A percentile compares a stretch with the other conserved stretches of the same genome.
These are phyloP conservation scores for Cordilura impudica DNA, from an alignment of 2,888 invertebrate species.

Conservation along the genomic window DNA sequence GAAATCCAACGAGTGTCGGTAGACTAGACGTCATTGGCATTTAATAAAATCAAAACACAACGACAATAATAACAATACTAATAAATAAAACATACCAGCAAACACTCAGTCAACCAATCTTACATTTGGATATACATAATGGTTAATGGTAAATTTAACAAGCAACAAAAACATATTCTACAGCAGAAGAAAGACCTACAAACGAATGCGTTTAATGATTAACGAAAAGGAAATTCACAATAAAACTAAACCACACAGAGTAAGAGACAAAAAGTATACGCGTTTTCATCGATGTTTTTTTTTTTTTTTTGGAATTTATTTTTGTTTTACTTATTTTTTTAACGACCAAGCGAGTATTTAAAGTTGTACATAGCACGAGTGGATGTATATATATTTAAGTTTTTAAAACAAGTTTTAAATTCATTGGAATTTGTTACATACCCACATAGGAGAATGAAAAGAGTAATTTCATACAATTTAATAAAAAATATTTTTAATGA, in stretches of 20 bases:
- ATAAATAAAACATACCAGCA: constrained; percentile 1
- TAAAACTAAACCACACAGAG: constrained; percentile 42
- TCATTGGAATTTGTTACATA: constrained; percentile 55
- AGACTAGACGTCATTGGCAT: constrained; percentile 5
- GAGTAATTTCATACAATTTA: constrained; percentile 6
- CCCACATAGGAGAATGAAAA: constrained; percentile 16
- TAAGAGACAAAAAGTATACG: constrained; percentile 30
- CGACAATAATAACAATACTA: not conserved
- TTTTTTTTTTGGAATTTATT: constrained; percentile 20
- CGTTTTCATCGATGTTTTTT: constrained; percentile 37
- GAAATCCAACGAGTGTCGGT: not conserved
- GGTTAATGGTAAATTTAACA: constrained; percentile 62
- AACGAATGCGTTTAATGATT: constrained; percentile 51
- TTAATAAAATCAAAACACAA: constrained; percentile 25
- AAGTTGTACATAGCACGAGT: constrained; percentile 26
- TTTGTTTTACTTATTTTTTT: constrained; percentile 23
- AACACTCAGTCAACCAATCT: constrained; percentile 23
- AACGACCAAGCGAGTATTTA: constrained; percentile 34
- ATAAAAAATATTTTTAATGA: not conserved
- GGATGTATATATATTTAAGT: too few relatives aligned
- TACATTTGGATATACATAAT: constrained; percentile 46
- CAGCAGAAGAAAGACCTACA: not conserved
- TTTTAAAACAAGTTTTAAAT: constrained; percentile 61
- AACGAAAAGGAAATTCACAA: constrained; percentile 51
- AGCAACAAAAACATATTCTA: not conserved